Base-by-base conservation (phyloP, 2,888 invertebrate species). In the Lithophane semibrunnea region DNA sequence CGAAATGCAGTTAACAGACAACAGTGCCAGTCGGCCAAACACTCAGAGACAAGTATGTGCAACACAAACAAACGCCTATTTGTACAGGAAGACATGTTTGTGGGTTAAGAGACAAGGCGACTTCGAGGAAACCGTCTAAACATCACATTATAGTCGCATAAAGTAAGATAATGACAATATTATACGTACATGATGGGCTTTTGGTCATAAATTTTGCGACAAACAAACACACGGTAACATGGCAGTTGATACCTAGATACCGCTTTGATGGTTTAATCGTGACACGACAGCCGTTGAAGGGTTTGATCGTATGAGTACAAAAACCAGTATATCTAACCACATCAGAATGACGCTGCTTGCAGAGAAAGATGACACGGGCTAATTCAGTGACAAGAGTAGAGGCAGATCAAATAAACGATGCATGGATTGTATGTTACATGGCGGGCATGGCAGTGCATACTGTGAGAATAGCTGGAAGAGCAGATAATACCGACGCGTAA, bases 241-340 rank as follows among this genome's bases (percentile, higher is more conserved):
- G 54, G 67, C 76, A 67, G 70, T 75, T 65, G 52, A 74, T 65
- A 64, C n/a, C 56, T 1, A 58, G 18, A 16, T 85, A 44, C 85
- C 60, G 69, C 47, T 73, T 79, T 81, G 73, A 85, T 87, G 78
- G 76, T 29, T 52, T 71, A 85, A 87, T 82, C 85, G 87, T 86
- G 88, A 83, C 75, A 74, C 75, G 73, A 56, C 44, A 42, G 60
- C 70, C 71, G 73, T 77, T 80, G 37, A 54, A 24, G 68, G 44
- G 56, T 71, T 37, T 47, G 21, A 21, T 58, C 18, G 37, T 65
- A 16, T 52, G 21, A 63, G 24, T 56, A 16, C 56, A 29, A 44
- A 49, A 24, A 73, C n/a, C 21, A 60, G 52, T 42, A 16, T 66
- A 47, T 47, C n/a, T 54, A 16, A 21, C 56, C 21, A 71, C 4